A percentile compares a stretch with the other conserved stretches of the same genome.
Evolutionary conservation across 2,113 vertebrate species (phyloP).

Genomic region (Indri indri): DNA sequence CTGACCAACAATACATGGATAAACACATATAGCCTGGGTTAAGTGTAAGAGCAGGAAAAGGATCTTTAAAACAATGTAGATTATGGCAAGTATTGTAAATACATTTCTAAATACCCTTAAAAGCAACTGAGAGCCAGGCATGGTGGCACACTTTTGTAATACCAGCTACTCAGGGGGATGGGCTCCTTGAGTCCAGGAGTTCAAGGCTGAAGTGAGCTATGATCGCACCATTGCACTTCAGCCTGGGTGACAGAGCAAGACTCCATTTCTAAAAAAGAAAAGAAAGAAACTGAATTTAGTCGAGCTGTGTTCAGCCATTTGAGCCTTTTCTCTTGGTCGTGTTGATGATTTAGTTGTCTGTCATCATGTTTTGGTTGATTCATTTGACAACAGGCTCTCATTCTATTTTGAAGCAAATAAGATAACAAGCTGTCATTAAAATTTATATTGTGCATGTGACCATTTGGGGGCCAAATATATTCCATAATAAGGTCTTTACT

Average conservation of each 20-base stretch:
- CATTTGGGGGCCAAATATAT: not conserved
- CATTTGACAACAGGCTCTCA: not conserved
- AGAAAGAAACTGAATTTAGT: not conserved
- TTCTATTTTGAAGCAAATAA: not conserved
- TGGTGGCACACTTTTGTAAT: too few relatives aligned
- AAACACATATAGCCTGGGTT: not conserved
- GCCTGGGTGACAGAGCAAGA: too few relatives aligned
- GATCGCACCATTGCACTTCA: too few relatives aligned
- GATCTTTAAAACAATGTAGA: not conserved
- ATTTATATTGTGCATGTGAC: not conserved
- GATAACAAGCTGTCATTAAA: not conserved
- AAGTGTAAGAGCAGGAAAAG: not conserved
- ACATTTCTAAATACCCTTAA: not conserved
- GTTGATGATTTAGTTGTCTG: not conserved
- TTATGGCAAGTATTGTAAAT: not conserved
- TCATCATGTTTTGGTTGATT: not conserved
- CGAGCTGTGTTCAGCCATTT: not conserved
- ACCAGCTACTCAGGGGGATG: too few relatives aligned
- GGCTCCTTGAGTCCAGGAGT: too few relatives aligned
- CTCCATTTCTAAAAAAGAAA: too few relatives aligned
- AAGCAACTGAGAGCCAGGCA: not conserved
- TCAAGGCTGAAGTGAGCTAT: too few relatives aligned
- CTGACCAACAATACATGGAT: too few relatives aligned
- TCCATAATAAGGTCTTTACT: not conserved
- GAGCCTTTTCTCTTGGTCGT: not conserved